These are phyloP conservation scores for Ecliptopera silaceata DNA, from an alignment of 2,888 invertebrate genomes.

Conservation along the genomic window DNA sequence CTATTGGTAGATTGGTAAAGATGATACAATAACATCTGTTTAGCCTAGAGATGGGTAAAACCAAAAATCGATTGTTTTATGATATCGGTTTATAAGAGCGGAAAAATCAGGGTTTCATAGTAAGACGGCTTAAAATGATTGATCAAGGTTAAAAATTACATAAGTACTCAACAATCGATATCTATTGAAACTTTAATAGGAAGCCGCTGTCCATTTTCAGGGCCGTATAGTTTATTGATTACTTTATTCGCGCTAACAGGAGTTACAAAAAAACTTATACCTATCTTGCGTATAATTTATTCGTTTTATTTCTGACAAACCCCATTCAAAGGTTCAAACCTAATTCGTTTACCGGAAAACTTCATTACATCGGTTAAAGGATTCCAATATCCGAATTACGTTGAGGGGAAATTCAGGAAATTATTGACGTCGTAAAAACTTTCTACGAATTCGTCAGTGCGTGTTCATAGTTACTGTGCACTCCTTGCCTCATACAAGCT, in stretches of 20 bases:
- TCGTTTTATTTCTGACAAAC: not conserved
- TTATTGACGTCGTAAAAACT: constrained; percentile 23
- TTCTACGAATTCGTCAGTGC: constrained; percentile 9
- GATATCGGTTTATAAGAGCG: too few relatives aligned
- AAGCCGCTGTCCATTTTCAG: constrained; percentile 1
- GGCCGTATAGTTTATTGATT: constrained; percentile 18
- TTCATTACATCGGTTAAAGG: constrained; percentile 16
- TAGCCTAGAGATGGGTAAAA: not conserved
- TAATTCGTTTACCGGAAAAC: constrained; percentile 18
- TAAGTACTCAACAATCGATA: constrained; percentile 10
- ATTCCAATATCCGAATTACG: constrained; percentile 19
- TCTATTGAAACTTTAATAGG: constrained; percentile 17
- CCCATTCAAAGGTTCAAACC: constrained; percentile 4
- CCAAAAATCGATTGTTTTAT: too few relatives aligned
- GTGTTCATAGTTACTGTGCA: not conserved
- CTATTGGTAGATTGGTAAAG: constrained; percentile 12
- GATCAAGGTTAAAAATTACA: too few relatives aligned
- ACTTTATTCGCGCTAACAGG: not conserved
- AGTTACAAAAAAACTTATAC: not conserved
- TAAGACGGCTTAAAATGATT: too few relatives aligned
- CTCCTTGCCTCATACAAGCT: not conserved
- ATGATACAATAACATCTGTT: not conserved
- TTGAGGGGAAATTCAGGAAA: constrained; percentile 13
- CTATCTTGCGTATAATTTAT: not conserved
- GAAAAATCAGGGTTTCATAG: too few relatives aligned